These are phyloP conservation scores for Excalfactoria chinensis DNA, from an alignment of 2,113 vertebrate genomes.

Conservation along the genomic window DNA sequence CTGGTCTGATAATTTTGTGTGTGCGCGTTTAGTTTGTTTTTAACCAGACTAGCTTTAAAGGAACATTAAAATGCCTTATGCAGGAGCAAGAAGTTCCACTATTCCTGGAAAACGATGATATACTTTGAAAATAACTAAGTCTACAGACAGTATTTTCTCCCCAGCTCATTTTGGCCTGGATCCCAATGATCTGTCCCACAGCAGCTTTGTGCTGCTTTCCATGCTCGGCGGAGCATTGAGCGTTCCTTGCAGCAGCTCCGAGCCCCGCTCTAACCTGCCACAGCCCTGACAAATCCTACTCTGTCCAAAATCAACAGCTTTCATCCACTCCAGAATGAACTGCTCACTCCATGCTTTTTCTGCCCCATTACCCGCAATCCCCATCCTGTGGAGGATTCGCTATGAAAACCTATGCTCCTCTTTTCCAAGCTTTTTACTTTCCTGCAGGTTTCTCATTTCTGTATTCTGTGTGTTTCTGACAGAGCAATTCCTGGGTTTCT, in stretches of 20 bases:
- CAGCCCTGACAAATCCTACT: constrained; percentile 17
- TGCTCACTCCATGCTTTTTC: neutral
- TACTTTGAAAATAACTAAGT: neutral
- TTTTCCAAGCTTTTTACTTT: neutral
- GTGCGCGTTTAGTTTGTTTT: neutral
- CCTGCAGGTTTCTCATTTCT: neutral
- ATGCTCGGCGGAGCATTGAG: neutral
- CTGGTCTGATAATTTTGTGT: neutral
- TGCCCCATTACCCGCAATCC: neutral
- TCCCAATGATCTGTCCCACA: neutral
- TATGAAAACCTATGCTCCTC: neutral
- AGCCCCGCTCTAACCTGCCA: neutral
- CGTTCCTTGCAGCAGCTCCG: neutral
- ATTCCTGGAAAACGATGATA: neutral
- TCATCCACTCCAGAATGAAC: constrained; percentile 17
- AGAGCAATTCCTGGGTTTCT: neutral
- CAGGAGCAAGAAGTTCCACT: neutral
- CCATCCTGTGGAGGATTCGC: neutral
- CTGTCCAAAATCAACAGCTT: neutral
- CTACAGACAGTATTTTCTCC: neutral
- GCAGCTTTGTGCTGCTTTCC: neutral
- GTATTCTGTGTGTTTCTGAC: neutral
- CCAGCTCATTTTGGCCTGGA: neutral
- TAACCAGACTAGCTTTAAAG: neutral
- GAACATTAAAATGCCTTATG: neutral